A percentile compares a stretch with the other conserved stretches of the same genome.
Evolutionary conservation across 2,797 vertebrate genomes (phyloP).

Genomic region (Eleutherodactylus coqui): DNA sequence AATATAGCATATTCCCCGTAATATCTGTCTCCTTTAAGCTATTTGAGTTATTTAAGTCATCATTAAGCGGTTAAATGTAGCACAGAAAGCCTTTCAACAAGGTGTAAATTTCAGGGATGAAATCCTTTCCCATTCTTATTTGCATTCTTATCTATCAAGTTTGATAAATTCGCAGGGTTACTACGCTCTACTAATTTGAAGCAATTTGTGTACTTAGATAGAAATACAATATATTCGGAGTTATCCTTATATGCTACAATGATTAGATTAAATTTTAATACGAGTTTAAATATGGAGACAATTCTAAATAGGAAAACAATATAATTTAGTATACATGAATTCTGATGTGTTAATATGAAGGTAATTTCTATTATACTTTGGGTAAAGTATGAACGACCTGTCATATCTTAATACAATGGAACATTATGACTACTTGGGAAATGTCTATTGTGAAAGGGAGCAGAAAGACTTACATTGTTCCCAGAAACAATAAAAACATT

Average conservation of each 20-base stretch:
- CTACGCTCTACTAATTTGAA: constrained; percentile 9
- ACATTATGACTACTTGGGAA: constrained; percentile 50
- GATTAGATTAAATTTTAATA: constrained; percentile 23
- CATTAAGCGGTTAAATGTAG: background rate
- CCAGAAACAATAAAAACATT: constrained; percentile 59
- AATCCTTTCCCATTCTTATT: background rate
- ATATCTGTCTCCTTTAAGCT: background rate
- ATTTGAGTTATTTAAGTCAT: background rate
- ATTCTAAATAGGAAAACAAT: constrained; percentile 12
- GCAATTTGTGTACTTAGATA: constrained; percentile 15
- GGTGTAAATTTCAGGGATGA: background rate
- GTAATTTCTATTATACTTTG: constrained; percentile 38
- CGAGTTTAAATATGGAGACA: background rate
- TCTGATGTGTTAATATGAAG: constrained; percentile 34
- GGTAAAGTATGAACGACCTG: constrained; percentile 47
- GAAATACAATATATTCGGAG: constrained; percentile 18
- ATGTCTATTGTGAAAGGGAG: constrained; percentile 24
- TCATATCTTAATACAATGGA: constrained; percentile 34
- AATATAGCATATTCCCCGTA: background rate
- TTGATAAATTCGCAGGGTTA: background rate
- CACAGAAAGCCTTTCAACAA: background rate
- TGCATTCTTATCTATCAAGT: constrained; percentile 10
- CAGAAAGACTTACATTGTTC: constrained; percentile 52
- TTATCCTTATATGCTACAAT: constrained; percentile 19
- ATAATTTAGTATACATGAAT: constrained; percentile 35